Conservation (phyloP, 2,797 vertebrate genomes). For the Dendrocincla fuliginosa region DNA sequence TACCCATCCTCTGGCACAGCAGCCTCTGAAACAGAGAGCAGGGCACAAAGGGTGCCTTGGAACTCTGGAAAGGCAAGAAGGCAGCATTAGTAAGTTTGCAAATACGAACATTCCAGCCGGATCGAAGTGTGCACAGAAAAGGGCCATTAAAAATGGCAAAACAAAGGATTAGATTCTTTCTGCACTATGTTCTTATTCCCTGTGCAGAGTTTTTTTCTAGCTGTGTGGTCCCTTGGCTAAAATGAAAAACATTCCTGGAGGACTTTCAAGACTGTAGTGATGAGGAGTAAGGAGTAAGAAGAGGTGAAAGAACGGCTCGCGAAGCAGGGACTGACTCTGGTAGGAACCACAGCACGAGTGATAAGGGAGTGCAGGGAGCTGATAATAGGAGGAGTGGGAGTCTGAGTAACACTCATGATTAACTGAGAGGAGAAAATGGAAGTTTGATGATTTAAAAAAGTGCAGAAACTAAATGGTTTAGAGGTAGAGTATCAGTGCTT, state of each 20-base stretch:
- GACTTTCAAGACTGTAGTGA: not conserved
- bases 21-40: not conserved
- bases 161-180: not conserved
- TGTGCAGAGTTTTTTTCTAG: not conserved
- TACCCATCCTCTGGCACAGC: not conserved
- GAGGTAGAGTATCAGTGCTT: not conserved
- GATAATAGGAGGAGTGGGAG: not conserved
- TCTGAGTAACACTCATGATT: not conserved
- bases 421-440: not conserved
- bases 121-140: not conserved
- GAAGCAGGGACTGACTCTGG: not conserved
- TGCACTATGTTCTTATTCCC: not conserved
- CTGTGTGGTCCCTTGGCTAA: not conserved
- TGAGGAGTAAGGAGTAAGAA: not conserved
- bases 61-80: not conserved
- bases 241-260: not conserved
- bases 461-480: not conserved
- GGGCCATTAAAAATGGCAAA: not conserved
- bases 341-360: not conserved
- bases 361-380: not conserved
- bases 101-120: not conserved
- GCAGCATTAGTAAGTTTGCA: not conserved
- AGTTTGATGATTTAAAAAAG: not conserved
- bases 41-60: not conserved
- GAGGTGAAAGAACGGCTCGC: not conserved